Evolutionary conservation across 2,797 vertebrate genomes (phyloP), one percentile per base, ranked within the genome.

Genomic region (Lateolabrax maculatus): DNA sequence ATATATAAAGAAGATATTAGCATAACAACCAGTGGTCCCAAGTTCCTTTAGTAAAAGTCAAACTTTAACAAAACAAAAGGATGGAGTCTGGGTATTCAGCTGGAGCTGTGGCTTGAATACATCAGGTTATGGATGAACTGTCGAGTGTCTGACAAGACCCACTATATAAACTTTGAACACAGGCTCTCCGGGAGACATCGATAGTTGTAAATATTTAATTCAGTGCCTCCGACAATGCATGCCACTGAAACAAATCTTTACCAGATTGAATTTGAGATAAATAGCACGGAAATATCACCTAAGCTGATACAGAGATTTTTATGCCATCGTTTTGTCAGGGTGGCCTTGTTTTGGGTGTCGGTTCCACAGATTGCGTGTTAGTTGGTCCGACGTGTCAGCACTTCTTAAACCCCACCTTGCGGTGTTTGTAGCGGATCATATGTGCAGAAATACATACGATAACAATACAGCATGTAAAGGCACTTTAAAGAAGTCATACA

Each of bases 171-270:
- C 84, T 89, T 91, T 92, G 85, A 92, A 90, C 89, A 90, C 88
- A 68, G 83, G 81, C 90, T 93, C 91, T 93, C 86, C 56, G 79
- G 78, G 74, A 91, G 85, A 91, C 89, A 84, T 92, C 93, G 67
- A 93, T 93, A 91, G 70, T 84, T 83, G 81, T 95, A 93, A 95
- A 96, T 95, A 95, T 94, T 95, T 94, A 93, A 95, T 95, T 89
- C 77, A 76, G 61, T 91, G 83, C 90, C 87, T 90, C 93, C 77
- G 90, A 94, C 91, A 94, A 92, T 85, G 90, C 88, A 80, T 68
- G 84, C 85, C 86, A 79, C 87, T 91, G 91, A 92, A 93, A 94
- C 88, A 89, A 93, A 94, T 92, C 92, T 91, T 87, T 89, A 91
- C 65, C 78, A 84, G 89, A 89, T 92, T 86, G 87, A 87, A 91